Conservation (phyloP, 2,113 vertebrate genomes). For the Nestor notabilis region DNA sequence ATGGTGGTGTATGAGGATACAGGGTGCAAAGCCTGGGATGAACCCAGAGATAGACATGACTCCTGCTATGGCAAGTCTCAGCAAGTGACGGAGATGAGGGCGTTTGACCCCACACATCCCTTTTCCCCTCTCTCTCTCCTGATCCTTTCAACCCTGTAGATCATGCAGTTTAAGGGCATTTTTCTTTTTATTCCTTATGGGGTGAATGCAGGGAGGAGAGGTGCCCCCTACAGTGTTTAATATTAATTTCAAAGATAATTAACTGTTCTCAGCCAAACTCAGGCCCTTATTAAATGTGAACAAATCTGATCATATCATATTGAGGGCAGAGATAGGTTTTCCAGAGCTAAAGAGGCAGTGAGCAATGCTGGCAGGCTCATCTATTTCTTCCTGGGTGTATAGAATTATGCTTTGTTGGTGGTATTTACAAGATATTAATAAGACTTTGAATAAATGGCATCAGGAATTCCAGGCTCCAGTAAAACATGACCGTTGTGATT, state of each 20-base stretch:
- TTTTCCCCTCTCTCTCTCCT: neutral
- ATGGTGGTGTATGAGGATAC: neutral
- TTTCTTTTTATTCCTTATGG: neutral
- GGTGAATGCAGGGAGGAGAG: neutral
- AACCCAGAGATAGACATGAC: neutral
- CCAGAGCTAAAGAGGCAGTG: neutral
- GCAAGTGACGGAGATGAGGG: neutral
- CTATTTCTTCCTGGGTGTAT: neutral
- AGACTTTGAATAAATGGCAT: neutral
- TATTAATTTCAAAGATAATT: conserved; percentile 49
- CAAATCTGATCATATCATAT: neutral
- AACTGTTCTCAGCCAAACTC: neutral
- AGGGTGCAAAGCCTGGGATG: neutral
- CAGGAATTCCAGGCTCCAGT: neutral
- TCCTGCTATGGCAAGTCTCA: neutral
- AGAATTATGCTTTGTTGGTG: neutral
- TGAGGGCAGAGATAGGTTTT: conserved; percentile 6
- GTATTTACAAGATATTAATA: neutral
- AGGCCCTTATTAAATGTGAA: conserved; percentile 5
- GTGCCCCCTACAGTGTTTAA: neutral
- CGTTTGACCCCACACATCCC: neutral
- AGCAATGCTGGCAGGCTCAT: neutral
- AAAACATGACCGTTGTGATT: neutral
- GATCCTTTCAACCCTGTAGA: neutral
- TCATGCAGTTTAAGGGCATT: neutral